phyloP scores from a whole-genome alignment of 2,113 vertebrate species.

The Pedionomus torquatus region DNA sequence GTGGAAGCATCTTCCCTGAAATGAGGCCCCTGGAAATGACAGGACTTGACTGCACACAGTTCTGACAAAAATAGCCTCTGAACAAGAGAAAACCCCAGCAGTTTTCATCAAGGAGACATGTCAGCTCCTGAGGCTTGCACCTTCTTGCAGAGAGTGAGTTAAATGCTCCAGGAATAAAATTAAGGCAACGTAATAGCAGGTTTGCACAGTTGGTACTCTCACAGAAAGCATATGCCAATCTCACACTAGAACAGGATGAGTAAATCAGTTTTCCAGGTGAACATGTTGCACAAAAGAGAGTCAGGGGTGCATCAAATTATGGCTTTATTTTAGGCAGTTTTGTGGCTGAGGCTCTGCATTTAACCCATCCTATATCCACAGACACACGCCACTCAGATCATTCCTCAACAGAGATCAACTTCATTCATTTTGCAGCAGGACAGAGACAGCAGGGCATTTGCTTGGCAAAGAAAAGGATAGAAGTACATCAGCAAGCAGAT shows the following conservation, averaged over 20 bases:
- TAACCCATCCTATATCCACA: fast-evolving
- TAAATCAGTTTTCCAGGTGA: background rate
- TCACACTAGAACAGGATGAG: background rate
- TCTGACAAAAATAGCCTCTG: background rate
- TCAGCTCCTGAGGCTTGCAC: background rate
- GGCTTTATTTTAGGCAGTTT: background rate
- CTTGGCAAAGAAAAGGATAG: background rate
- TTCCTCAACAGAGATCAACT: background rate
- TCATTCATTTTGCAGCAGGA: background rate
- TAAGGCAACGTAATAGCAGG: background rate
- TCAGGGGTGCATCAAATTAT: background rate
- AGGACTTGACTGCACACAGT: background rate
- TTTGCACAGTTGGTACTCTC: background rate
- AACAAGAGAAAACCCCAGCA: background rate
- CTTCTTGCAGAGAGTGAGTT: background rate
- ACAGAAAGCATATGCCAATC: background rate
- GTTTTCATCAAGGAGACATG: background rate
- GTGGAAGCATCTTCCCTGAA: background rate
- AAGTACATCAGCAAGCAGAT: background rate
- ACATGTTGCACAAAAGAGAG: background rate
- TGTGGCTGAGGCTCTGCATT: background rate
- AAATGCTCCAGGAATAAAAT: background rate
- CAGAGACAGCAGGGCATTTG: background rate
- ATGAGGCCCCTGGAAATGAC: background rate
- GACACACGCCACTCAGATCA: background rate